These are phyloP conservation scores for Cathartes aura DNA, from an alignment of 2,113 vertebrate species.

Conservation along the genomic window DNA sequence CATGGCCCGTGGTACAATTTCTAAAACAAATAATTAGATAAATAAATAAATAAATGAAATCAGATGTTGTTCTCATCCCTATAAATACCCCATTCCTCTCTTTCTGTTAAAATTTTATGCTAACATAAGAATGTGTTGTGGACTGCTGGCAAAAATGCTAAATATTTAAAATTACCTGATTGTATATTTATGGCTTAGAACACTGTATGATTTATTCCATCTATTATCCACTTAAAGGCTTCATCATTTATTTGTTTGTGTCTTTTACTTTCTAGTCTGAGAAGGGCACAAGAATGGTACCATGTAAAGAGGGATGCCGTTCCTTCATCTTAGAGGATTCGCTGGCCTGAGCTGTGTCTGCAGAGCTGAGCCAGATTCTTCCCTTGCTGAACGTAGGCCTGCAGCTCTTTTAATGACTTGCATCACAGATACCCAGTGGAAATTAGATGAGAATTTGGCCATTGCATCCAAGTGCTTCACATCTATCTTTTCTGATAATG, in stretches of 20 bases:
- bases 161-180: neutral
- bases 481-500: neutral
- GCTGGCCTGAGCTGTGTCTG: neutral
- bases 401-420: neutral
- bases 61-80: neutral
- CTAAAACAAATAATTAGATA: neutral
- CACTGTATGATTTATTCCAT: slow-evolving; percentile 8
- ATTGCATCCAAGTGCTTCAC: neutral
- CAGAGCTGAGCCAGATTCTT: neutral
- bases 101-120: neutral
- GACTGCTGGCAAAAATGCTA: neutral
- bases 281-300: neutral
- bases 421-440: neutral
- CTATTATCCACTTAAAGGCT: neutral
- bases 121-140: neutral
- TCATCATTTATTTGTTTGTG: neutral
- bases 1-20: neutral
- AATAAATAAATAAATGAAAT: neutral
- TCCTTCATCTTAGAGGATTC: neutral
- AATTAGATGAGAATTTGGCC: neutral
- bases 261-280: neutral
- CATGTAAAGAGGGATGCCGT: neutral
- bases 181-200: neutral
- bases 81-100: neutral
- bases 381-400: neutral